Percentiles rank a stretch among this genome's conserved stretches.
Conservation (phyloP, 2,797 vertebrate species). For the Neostethus bicornis region DNA sequence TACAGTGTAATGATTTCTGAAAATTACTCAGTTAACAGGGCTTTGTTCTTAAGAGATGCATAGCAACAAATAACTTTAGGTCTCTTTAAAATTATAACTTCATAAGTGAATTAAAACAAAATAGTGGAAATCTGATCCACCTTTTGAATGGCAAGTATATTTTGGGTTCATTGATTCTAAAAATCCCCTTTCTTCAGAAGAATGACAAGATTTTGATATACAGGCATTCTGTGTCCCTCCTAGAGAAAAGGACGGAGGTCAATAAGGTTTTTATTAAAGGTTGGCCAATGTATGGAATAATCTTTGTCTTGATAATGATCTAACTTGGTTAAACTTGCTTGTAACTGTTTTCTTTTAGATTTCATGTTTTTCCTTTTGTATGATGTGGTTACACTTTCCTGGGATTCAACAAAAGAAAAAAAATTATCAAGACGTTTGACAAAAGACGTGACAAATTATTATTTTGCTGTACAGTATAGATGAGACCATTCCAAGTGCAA, state of each 20-base stretch:
- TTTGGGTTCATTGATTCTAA: slow-evolving; percentile 14
- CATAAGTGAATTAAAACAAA: slow-evolving; percentile 34
- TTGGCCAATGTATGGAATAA: slow-evolving; percentile 1
- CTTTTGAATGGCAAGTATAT: slow-evolving; percentile 16
- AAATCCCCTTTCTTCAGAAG: slow-evolving; percentile 11
- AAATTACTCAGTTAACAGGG: slow-evolving; percentile 1
- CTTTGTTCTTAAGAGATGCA: slow-evolving; percentile 13
- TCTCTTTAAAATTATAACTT: slow-evolving; percentile 23
- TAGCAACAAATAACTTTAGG: slow-evolving; percentile 15
- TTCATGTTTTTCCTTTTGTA: slow-evolving; percentile 17
- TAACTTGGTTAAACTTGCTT: slow-evolving; percentile 10
- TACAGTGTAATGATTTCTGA: background rate
- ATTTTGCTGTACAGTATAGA: slow-evolving; percentile 30
- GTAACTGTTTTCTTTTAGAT: slow-evolving; percentile 17
- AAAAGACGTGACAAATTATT: slow-evolving; percentile 2
- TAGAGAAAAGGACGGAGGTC: slow-evolving; percentile 16
- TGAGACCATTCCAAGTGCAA: slow-evolving; percentile 43
- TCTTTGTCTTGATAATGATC: slow-evolving; percentile 3
- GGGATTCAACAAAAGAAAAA: background rate
- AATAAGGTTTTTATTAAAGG: slow-evolving; percentile 15
- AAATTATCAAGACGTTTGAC: slow-evolving; percentile 4
- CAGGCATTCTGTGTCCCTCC: slow-evolving; percentile 42
- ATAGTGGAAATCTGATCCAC: slow-evolving; percentile 18
- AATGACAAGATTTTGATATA: slow-evolving; percentile 9
- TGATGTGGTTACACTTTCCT: slow-evolving; percentile 17